A percentile compares a stretch with the other conserved stretches of the same genome.
phyloP scores from a whole-genome alignment of 1,140 invertebrate genomes.

The Dendroctonus ponderosae region DNA sequence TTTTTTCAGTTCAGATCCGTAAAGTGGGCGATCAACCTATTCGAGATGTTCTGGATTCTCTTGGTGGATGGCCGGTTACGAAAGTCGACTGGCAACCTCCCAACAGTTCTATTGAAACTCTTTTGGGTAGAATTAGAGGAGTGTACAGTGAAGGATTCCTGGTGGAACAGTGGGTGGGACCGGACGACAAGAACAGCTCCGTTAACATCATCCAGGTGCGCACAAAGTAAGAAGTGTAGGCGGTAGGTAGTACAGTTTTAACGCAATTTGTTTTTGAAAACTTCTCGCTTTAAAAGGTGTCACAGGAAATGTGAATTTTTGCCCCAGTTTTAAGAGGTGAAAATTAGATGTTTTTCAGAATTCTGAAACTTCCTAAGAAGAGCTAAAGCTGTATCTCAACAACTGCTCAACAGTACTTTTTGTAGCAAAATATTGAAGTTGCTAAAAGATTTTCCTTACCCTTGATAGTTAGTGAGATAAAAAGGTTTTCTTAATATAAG shows the following conservation, averaged over 20 bases:
- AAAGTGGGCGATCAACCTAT: conserved; percentile 67
- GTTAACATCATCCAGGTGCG: conserved; percentile 82
- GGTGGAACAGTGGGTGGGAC: conserved; percentile 78
- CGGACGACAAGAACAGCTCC: conserved; percentile 83
- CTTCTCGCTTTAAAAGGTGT: too few species aligned
- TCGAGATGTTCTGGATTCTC: conserved; percentile 56
- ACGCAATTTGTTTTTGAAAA: background rate
- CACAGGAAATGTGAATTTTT: too few species aligned
- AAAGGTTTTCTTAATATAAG: too few species aligned
- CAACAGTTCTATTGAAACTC: conserved; percentile 58
- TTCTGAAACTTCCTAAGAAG: too few species aligned
- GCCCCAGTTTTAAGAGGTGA: too few species aligned
- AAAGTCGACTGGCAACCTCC: conserved; percentile 63
- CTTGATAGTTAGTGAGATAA: too few species aligned
- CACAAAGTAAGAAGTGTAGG: conserved; percentile 53
- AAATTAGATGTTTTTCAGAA: too few species aligned
- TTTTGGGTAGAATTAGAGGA: conserved; percentile 68
- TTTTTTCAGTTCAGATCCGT: conserved; percentile 66
- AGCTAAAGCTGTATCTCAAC: too few species aligned
- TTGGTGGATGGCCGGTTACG: conserved; percentile 80
- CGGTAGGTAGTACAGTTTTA: conserved; percentile 26
- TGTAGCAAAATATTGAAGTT: too few species aligned
- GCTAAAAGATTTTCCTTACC: too few species aligned
- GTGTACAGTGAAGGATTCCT: conserved; percentile 74
- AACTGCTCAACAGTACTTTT: too few species aligned